Percentiles rank a stretch among this genome's conserved stretches.
Evolutionary conservation across 2,797 vertebrate species (phyloP).

Genomic region (Mormyrops boulengeri): DNA sequence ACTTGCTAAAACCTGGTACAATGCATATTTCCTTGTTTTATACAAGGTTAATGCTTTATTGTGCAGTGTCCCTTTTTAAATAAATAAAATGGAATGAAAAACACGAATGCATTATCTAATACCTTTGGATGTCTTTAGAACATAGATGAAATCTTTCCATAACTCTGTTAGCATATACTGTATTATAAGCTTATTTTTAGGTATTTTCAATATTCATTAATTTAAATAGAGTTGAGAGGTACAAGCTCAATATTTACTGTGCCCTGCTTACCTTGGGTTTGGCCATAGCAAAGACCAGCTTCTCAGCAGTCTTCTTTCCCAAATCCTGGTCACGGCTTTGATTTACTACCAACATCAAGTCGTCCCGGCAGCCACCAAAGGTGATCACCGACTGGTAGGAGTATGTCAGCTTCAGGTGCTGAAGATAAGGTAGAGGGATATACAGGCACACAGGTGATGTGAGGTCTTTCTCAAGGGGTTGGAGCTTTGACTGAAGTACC

Average conservation of each 20-base stretch:
- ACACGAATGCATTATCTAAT: background rate
- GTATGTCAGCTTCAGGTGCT: constrained; percentile 77
- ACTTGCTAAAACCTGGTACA: background rate
- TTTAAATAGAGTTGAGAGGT: background rate
- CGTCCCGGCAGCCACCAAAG: constrained; percentile 84
- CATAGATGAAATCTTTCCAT: background rate
- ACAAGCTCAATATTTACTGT: background rate
- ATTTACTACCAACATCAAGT: constrained; percentile 88
- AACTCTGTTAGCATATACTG: background rate
- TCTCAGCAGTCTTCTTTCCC: constrained; percentile 76
- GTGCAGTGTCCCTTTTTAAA: background rate
- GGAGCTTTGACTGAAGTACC: background rate
- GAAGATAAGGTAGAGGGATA: constrained; percentile 27
- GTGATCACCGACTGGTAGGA: constrained; percentile 80
- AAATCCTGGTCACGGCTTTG: constrained; percentile 70
- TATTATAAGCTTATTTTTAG: background rate
- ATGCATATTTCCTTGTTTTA: background rate
- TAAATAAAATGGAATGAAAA: background rate
- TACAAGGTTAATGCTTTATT: background rate
- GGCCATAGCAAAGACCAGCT: constrained; percentile 78
- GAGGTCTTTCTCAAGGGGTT: background rate
- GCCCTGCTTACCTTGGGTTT: constrained; percentile 74
- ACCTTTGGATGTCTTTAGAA: background rate
- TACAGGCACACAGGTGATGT: background rate
- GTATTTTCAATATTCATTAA: background rate